Conservation (phyloP, 2,797 vertebrate species). For the Peromyscus aztecus region DNA sequence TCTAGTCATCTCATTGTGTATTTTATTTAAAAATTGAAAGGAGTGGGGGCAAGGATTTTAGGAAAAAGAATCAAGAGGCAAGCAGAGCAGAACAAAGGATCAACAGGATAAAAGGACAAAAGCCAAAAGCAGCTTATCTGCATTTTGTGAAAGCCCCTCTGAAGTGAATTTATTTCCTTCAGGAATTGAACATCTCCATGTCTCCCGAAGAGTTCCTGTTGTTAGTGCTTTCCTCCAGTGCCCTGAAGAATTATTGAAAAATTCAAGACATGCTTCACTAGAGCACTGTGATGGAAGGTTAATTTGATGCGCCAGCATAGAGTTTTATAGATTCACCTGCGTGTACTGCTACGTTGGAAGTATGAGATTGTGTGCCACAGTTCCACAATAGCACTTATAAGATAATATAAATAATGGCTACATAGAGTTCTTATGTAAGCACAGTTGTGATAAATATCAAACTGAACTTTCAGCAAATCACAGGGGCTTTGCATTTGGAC, state of each 20-base stretch:
- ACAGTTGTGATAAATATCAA: constrained; percentile 57
- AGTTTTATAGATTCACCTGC: constrained; percentile 68
- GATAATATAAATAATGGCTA: constrained; percentile 66
- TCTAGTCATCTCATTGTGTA: constrained; percentile 7
- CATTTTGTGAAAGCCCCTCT: constrained; percentile 46
- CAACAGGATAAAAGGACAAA: constrained; percentile 1
- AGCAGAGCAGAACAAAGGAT: constrained; percentile 46
- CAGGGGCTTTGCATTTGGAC: not conserved
- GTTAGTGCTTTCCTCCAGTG: constrained; percentile 47
- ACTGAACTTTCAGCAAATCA: constrained; percentile 67
- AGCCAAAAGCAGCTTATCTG: not conserved
- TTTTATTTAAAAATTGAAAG: constrained; percentile 12
- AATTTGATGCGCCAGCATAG: constrained; percentile 63
- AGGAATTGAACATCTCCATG: not conserved
- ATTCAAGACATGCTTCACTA: constrained; percentile 64
- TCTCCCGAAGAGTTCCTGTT: constrained; percentile 37
- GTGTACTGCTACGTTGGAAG: constrained; percentile 25
- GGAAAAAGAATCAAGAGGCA: constrained; percentile 49
- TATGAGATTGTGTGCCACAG: constrained; percentile 12
- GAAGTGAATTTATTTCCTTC: constrained; percentile 30
- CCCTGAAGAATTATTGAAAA: constrained; percentile 69
- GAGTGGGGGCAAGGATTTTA: not conserved
- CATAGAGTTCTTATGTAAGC: constrained; percentile 14
- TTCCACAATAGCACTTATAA: constrained; percentile 55
- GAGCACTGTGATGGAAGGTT: constrained; percentile 63